These are phyloP conservation scores for Irena cyanogastra DNA, from an alignment of 2,113 vertebrate genomes.

Conservation along the genomic window DNA sequence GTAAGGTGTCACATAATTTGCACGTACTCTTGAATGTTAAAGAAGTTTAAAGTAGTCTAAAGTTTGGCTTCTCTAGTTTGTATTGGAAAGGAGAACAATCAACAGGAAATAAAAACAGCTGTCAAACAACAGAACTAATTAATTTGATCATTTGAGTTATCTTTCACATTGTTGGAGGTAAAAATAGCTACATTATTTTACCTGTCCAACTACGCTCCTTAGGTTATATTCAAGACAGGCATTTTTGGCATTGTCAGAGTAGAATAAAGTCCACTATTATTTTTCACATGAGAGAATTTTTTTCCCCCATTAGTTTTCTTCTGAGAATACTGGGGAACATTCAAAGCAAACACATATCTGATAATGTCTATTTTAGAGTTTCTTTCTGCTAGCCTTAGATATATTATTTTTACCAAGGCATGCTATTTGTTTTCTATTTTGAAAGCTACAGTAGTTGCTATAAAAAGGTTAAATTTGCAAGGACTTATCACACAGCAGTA, in stretches of 20 bases:
- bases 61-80: neutral
- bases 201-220: neutral
- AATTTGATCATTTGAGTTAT: neutral
- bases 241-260: neutral
- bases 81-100: neutral
- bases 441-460: slow-evolving; percentile 58
- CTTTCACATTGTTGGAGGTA: neutral
- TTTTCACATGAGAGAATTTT: neutral
- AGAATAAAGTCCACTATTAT: neutral
- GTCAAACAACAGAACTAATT: neutral
- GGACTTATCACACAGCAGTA: slow-evolving; percentile 57
- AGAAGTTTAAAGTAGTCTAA: neutral
- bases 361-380: slow-evolving; percentile 3
- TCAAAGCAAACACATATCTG: neutral
- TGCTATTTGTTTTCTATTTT: slow-evolving; percentile 65
- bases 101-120: neutral
- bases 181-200: neutral
- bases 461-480: slow-evolving; percentile 66
- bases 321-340: neutral
- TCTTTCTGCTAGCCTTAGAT: slow-evolving; percentile 28
- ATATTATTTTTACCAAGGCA: slow-evolving; percentile 41
- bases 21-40: neutral
- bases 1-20: neutral
- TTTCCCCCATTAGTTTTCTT: neutral
- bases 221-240: neutral